These are phyloP conservation scores for Colletes latitarsis DNA, from an alignment of 1,140 invertebrate species.

Conservation along the genomic window DNA sequence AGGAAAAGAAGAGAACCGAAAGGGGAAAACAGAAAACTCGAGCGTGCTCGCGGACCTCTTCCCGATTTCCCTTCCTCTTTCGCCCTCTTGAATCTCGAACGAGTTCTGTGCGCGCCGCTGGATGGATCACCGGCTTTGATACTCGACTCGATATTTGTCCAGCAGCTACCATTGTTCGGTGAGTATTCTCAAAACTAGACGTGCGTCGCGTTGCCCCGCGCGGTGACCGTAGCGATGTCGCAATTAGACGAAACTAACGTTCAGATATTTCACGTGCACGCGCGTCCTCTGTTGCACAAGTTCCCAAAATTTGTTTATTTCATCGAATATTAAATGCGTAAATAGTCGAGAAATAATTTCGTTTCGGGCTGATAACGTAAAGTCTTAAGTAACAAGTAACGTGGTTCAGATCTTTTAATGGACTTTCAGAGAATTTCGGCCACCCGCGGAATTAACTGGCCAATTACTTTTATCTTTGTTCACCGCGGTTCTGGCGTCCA, in stretches of 20 bases:
- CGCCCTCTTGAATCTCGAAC: neutral
- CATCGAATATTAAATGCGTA: too few species aligned
- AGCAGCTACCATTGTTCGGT: constrained; percentile 23
- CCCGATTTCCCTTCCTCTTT: neutral
- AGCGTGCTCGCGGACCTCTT: neutral
- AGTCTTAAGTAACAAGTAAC: too few species aligned
- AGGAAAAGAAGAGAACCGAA: neutral
- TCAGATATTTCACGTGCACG: neutral
- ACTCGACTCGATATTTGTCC: constrained; percentile 10
- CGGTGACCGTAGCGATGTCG: neutral
- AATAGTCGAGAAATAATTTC: too few species aligned
- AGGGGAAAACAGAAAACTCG: neutral
- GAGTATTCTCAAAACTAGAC: constrained; percentile 32
- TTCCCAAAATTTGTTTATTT: too few species aligned
- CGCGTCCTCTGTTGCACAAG: too few species aligned
- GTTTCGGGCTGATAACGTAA: too few species aligned
- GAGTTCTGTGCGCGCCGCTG: constrained; percentile 9
- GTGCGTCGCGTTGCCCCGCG: neutral
- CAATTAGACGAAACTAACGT: neutral
- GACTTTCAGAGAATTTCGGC: neutral
- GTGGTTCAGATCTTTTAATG: neutral
- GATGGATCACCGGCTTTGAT: constrained; percentile 37
- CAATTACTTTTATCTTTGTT: neutral
- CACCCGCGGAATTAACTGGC: neutral
- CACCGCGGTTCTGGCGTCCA: neutral